These are phyloP conservation scores for Peromyscus eremicus DNA, from an alignment of 2,797 vertebrate species.

Conservation along the genomic window DNA sequence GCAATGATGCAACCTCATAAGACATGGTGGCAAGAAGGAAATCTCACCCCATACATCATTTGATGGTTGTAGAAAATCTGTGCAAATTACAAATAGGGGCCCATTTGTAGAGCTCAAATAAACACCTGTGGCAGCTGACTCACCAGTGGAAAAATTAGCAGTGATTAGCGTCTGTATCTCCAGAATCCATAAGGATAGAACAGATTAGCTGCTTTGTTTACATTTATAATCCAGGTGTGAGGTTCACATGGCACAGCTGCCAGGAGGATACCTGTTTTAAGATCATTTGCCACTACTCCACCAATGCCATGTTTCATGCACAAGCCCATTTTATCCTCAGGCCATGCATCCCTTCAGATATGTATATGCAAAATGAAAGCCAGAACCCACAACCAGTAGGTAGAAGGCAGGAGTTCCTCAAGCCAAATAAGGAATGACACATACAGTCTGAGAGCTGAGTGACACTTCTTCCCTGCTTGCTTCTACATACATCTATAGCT, in stretches of 20 bases:
- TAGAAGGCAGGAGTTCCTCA: neutral
- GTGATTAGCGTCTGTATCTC: slow-evolving; percentile 44
- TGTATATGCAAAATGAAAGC: slow-evolving; percentile 52
- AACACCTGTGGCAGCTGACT: slow-evolving; percentile 38
- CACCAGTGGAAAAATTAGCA: slow-evolving; percentile 29
- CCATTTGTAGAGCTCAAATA: neutral
- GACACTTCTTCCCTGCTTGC: slow-evolving; percentile 42
- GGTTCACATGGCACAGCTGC: neutral
- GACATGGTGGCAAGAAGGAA: slow-evolving; percentile 12
- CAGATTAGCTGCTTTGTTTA: neutral
- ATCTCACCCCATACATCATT: neutral
- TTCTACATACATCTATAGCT: slow-evolving; percentile 22
- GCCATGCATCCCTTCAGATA: slow-evolving; percentile 7
- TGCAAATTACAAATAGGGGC: neutral
- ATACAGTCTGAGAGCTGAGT: neutral
- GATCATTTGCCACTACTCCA: neutral
- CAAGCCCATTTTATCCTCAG: neutral
- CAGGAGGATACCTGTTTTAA: neutral
- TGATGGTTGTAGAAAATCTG: slow-evolving; percentile 4
- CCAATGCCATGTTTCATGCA: neutral
- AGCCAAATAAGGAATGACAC: slow-evolving; percentile 54
- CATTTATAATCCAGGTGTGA: slow-evolving; percentile 47
- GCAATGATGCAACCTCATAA: slow-evolving; percentile 1
- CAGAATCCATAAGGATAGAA: neutral
- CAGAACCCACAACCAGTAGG: slow-evolving; percentile 15